Conservation (phyloP, 2,888 invertebrate species). For the Salpingus planirostris region DNA sequence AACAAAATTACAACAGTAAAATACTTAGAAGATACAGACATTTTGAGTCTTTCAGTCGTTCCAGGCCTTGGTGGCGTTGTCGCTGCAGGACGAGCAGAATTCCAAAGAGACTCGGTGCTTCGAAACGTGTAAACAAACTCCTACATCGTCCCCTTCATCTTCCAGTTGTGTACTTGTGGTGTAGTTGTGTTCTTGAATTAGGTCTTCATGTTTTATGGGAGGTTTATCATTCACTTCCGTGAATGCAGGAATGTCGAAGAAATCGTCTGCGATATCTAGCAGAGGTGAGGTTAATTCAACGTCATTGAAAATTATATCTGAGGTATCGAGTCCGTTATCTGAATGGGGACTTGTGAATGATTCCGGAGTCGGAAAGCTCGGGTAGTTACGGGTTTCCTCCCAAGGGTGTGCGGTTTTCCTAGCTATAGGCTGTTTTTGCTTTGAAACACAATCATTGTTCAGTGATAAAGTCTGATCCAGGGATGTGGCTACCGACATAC, state of each 20-base stretch:
- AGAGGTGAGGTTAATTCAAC: constrained; percentile 6
- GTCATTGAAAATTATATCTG: constrained; percentile 6
- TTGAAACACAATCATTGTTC: constrained; percentile 23
- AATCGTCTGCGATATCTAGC: constrained; percentile 3
- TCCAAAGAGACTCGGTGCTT: constrained; percentile 49
- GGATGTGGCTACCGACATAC: constrained; percentile 35
- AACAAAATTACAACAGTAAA: constrained; percentile 9
- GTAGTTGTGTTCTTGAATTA: constrained; percentile 37
- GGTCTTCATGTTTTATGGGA: constrained; percentile 11
- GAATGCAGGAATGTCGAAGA: constrained; percentile 1
- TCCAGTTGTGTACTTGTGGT: too few relatives aligned
- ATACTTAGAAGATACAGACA: too few relatives aligned
- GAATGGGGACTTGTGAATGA: constrained; percentile 8
- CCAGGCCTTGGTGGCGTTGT: constrained; percentile 38
- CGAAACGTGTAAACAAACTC: constrained; percentile 51
- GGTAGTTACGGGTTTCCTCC: constrained; percentile 14
- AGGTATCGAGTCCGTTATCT: too few relatives aligned
- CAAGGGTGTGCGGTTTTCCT: constrained; percentile 25
- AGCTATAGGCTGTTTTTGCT: constrained; percentile 16
- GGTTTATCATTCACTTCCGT: neutral
- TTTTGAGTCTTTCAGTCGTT: constrained; percentile 16
- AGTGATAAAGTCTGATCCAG: constrained; percentile 28
- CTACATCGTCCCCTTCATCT: constrained; percentile 37
- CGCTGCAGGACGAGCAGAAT: constrained; percentile 49
- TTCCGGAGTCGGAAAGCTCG: constrained; percentile 19